These are phyloP conservation scores for Stegodyphus dumicola DNA, from an alignment of 1,140 invertebrate species.

Conservation along the genomic window DNA sequence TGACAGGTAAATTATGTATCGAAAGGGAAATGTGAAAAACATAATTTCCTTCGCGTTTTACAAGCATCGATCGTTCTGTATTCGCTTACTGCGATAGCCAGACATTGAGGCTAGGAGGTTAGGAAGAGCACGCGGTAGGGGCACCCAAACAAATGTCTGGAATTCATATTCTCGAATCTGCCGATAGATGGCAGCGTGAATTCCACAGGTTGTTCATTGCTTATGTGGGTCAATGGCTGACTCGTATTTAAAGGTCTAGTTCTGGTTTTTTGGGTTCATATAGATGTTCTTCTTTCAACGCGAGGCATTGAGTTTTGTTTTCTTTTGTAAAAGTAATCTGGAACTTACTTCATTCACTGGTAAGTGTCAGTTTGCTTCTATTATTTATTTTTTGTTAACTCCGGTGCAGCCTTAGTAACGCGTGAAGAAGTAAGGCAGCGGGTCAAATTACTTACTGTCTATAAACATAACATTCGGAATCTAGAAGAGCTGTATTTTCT, in stretches of 20 bases:
- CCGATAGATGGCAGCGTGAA: conserved; percentile 30
- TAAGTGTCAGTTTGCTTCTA: conserved; percentile 12
- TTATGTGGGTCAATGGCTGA: conserved; percentile 46
- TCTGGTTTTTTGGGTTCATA: conserved; percentile 27
- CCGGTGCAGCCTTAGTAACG: neutral
- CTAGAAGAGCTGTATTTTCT: no score
- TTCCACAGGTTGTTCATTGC: neutral
- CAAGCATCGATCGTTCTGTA: no score
- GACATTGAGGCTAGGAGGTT: conserved; percentile 48
- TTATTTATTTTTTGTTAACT: no score
- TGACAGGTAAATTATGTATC: no score
- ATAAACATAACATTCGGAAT: no score
- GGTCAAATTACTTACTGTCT: neutral
- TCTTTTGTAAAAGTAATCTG: conserved; percentile 33
- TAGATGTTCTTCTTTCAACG: conserved; percentile 19
- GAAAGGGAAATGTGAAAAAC: no score
- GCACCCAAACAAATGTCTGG: neutral
- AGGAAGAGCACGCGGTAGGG: conserved; percentile 4
- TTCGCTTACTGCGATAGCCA: no score
- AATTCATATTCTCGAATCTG: neutral
- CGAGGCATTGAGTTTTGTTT: conserved; percentile 27
- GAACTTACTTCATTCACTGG: conserved; percentile 36
- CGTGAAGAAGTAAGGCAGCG: neutral
- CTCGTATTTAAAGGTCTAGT: conserved; percentile 54
- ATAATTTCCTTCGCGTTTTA: no score